These are phyloP conservation scores for Cephalopholis sonnerati DNA, from an alignment of 2,113 vertebrate genomes.

Conservation along the genomic window DNA sequence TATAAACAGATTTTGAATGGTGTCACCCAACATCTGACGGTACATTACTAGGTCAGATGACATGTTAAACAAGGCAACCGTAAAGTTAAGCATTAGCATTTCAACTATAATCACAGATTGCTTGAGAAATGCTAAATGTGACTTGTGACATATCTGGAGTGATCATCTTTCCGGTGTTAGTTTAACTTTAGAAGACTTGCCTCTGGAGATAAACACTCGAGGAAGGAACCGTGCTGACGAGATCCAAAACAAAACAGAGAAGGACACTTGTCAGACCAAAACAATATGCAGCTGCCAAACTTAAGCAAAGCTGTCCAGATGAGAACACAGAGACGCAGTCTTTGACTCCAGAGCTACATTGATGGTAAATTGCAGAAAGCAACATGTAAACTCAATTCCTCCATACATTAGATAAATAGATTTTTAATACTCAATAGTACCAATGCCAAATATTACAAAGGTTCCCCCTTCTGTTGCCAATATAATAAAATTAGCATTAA, in stretches of 20 bases:
- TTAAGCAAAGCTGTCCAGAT: slow-evolving; percentile 57
- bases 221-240: slow-evolving; percentile 85
- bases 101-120: slow-evolving; percentile 28
- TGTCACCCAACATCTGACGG: background rate
- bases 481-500: background rate
- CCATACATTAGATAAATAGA: background rate
- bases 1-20: background rate
- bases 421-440: background rate
- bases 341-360: background rate
- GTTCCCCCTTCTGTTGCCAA: background rate
- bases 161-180: slow-evolving; percentile 61
- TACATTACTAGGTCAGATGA: background rate
- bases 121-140: slow-evolving; percentile 4
- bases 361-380: background rate
- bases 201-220: slow-evolving; percentile 88
- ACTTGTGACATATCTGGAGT: slow-evolving; percentile 51
- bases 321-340: slow-evolving; percentile 7
- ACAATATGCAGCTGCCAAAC: slow-evolving; percentile 42
- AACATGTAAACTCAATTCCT: background rate
- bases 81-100: background rate
- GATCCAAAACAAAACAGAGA: slow-evolving; percentile 49
- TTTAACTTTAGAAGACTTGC: slow-evolving; percentile 85
- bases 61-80: slow-evolving; percentile 21
- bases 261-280: slow-evolving; percentile 51
- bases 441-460: background rate